These are phyloP conservation scores for Noctilio leporinus DNA, from an alignment of 2,113 vertebrate genomes.

Conservation along the genomic window DNA sequence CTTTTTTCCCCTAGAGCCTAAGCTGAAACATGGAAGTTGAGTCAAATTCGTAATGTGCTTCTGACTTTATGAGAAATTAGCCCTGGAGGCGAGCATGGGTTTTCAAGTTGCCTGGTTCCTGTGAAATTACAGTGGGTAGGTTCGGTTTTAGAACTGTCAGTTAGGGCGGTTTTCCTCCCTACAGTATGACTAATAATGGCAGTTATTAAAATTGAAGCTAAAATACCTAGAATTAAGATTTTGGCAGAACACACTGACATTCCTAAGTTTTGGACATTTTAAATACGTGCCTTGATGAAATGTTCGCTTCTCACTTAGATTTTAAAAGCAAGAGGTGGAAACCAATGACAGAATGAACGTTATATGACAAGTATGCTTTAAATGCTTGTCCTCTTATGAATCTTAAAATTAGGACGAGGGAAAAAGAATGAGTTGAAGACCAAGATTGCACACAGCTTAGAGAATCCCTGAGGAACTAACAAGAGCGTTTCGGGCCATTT, in stretches of 20 bases:
- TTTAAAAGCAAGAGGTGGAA: slow-evolving; percentile 17
- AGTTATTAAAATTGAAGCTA: slow-evolving; percentile 59
- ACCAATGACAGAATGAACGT: slow-evolving; percentile 9
- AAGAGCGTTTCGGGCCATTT: neutral
- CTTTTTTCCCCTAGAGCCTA: neutral
- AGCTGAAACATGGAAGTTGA: neutral
- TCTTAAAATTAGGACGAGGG: neutral
- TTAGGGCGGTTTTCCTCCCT: slow-evolving; percentile 41
- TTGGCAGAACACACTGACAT: neutral
- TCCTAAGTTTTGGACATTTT: slow-evolving; percentile 35
- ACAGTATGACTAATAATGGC: slow-evolving; percentile 61
- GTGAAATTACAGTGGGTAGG: neutral
- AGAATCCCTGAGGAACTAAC: neutral
- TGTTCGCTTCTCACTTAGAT: neutral
- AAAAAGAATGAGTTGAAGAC: neutral
- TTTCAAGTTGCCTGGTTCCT: neutral
- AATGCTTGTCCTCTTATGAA: neutral
- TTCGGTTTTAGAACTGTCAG: slow-evolving; percentile 53
- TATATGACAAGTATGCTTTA: slow-evolving; percentile 4
- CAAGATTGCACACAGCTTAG: neutral
- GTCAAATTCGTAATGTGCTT: neutral
- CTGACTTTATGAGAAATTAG: neutral
- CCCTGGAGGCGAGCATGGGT: neutral
- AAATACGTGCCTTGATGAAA: neutral
- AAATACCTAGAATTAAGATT: neutral